Conservation (phyloP, 64 coral and sea anemone species). For the Montipora sp. region DNA sequence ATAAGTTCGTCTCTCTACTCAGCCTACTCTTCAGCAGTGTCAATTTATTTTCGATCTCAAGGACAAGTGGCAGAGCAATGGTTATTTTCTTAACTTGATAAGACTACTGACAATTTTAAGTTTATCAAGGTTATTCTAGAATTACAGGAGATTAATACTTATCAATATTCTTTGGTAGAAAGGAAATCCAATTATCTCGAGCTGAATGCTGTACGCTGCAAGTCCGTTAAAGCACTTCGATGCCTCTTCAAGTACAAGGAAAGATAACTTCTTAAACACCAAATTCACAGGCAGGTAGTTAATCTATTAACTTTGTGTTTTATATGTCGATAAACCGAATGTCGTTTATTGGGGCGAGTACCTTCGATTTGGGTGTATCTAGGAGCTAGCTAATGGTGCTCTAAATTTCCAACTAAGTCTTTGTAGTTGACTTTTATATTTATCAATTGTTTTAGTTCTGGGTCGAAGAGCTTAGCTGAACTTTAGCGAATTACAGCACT, state of each 20-base stretch:
- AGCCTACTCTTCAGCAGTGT: neutral
- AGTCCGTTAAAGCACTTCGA: neutral
- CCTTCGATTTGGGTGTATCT: too few species aligned
- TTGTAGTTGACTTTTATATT: too few species aligned
- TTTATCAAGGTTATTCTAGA: neutral
- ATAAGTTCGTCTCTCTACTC: neutral
- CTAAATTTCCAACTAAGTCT: too few species aligned
- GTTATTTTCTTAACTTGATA: neutral
- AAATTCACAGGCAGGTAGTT: neutral
- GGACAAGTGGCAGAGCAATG: neutral
- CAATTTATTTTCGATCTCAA: neutral
- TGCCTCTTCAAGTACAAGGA: neutral
- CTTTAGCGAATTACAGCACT: neutral
- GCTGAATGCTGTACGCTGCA: too few species aligned
- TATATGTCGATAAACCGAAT: too few species aligned
- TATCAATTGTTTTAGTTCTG: neutral
- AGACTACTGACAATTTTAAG: neutral
- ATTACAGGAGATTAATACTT: neutral
- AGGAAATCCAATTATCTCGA: neutral
- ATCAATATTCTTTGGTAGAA: neutral
- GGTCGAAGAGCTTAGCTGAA: neutral
- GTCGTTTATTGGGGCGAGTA: too few species aligned
- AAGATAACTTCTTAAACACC: neutral
- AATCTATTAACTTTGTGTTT: too few species aligned
- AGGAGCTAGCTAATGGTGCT: too few species aligned